Base-by-base conservation (phyloP, 2,113 vertebrate genomes). In the Menidia beryllina region DNA sequence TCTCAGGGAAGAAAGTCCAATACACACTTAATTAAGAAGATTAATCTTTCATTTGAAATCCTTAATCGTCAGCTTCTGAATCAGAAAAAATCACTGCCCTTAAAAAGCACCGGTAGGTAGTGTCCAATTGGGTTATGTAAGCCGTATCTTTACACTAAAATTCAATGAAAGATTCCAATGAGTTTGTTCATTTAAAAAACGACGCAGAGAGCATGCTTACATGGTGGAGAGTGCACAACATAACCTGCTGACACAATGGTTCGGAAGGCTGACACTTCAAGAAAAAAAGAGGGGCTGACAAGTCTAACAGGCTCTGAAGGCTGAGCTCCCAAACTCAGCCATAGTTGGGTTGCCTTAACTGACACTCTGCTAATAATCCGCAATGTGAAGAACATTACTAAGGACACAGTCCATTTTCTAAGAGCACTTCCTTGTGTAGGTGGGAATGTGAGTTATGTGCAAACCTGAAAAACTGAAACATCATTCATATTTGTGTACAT, bases 241-340 rank as follows among this genome's bases (percentile, higher is more conserved):
- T 26, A 65, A 50, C 12, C 20, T 49, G 55, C 36, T 3, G 0
- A 60, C 25, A 39, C 8, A 15, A 19, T 59, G n/a, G 20, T 11
- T 15, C 17, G 41, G 19, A 36, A 60, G 36, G 20, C 14, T 48
- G 53, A 20, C 11, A 24, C 62, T 47, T 47, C 45, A 51, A 20
- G 19, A 19, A 59, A 54, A 58, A 75, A 51, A 20, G 20, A 77
- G 24, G 41, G 19, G 38, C 41, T 45, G 41, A 19, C 17, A 34
- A 8, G 47, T 74, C 24, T 9, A 62, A 67, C 43, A 21, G 50
- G 3, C 49, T 30, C 30, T 0, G 0, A 54, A 58, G 38, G 24
- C 27, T 49, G 19, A 69, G 48, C 53, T 25, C 38, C 38, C 25
- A 26, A 58, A 21, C 17, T 53, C 2, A 17, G 9, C 39, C 3